Evolutionary conservation across 2,113 vertebrate species (phyloP).

Genomic region (Callionymus lyra): DNA sequence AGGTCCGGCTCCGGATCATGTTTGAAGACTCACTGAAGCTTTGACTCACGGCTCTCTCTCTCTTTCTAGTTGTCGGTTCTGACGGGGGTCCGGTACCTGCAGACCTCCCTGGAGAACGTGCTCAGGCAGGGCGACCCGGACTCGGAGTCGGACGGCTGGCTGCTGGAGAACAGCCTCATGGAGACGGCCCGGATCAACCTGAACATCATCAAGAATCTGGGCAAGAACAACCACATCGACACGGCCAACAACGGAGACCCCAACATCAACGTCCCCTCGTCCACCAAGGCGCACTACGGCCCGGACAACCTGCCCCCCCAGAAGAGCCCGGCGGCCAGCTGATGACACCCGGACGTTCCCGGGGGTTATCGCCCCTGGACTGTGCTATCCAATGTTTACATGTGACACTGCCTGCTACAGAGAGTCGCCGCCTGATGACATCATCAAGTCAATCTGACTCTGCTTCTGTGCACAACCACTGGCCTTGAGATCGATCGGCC

Average conservation of each 20-base stretch:
- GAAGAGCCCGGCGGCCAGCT: slow-evolving; percentile 47
- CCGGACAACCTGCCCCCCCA: slow-evolving; percentile 66
- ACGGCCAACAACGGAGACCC: slow-evolving; percentile 64
- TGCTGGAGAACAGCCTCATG: slow-evolving; percentile 77
- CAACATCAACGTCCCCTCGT: slow-evolving; percentile 69
- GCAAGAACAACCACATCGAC: slow-evolving; percentile 75
- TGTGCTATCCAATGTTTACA: neutral
- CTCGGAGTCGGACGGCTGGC: slow-evolving; percentile 77
- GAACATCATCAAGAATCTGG: slow-evolving; percentile 74
- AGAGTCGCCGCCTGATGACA: neutral
- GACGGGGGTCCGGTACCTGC: slow-evolving; percentile 79
- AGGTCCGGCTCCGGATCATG: slow-evolving; percentile 54
- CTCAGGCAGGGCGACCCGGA: slow-evolving; percentile 70
- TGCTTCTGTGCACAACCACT: no score
- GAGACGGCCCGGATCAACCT: slow-evolving; percentile 79
- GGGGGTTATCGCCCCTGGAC: neutral
- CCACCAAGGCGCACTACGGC: slow-evolving; percentile 65
- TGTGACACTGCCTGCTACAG: neutral
- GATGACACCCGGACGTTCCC: slow-evolving; percentile 13
- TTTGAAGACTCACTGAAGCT: neutral
- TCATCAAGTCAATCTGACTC: neutral
- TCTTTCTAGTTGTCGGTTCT: slow-evolving; percentile 71
- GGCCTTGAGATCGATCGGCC: no score
- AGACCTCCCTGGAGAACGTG: slow-evolving; percentile 79
- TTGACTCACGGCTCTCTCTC: slow-evolving; percentile 1